phyloP scores from a whole-genome alignment of 2,888 invertebrate species.

The Nymphalis urticae region DNA sequence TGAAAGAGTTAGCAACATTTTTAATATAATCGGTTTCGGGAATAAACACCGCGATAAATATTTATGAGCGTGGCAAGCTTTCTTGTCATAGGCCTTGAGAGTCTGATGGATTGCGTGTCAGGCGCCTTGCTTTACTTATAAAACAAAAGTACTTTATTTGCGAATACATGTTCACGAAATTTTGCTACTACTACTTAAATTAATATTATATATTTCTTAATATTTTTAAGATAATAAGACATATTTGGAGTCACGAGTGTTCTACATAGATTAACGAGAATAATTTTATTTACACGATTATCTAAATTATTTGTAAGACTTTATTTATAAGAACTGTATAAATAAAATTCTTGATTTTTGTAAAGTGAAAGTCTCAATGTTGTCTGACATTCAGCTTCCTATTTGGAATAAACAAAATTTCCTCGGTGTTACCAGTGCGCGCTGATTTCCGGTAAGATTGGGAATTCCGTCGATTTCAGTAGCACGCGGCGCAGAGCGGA shows the following conservation, averaged over 20 bases:
- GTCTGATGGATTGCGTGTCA: constrained; percentile 71
- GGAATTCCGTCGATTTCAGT: constrained; percentile 46
- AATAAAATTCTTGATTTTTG: too few relatives aligned
- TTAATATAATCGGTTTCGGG: constrained; percentile 37
- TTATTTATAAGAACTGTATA: too few relatives aligned
- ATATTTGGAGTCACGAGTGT: too few relatives aligned
- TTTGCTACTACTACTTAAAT: constrained; percentile 16
- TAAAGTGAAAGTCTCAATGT: neutral
- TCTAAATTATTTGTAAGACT: too few relatives aligned
- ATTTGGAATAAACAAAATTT: constrained; percentile 33
- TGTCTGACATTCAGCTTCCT: constrained; percentile 24
- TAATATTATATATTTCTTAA: constrained; percentile 10
- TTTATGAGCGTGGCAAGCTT: constrained; percentile 74
- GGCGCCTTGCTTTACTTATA: constrained; percentile 50
- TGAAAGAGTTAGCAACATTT: constrained; percentile 27
- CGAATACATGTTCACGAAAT: constrained; percentile 8
- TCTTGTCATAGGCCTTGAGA: constrained; percentile 73
- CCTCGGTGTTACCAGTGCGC: constrained; percentile 31
- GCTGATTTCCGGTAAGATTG: constrained; percentile 61
- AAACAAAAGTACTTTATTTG: constrained; percentile 38
- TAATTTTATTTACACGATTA: too few relatives aligned
- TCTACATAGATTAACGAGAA: too few relatives aligned
- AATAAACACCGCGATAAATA: constrained; percentile 72
- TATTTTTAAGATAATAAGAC: neutral
- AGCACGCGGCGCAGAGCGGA: constrained; percentile 48